These are phyloP conservation scores for Unio delphinus DNA, from an alignment of 2,888 invertebrate species.

Conservation along the genomic window DNA sequence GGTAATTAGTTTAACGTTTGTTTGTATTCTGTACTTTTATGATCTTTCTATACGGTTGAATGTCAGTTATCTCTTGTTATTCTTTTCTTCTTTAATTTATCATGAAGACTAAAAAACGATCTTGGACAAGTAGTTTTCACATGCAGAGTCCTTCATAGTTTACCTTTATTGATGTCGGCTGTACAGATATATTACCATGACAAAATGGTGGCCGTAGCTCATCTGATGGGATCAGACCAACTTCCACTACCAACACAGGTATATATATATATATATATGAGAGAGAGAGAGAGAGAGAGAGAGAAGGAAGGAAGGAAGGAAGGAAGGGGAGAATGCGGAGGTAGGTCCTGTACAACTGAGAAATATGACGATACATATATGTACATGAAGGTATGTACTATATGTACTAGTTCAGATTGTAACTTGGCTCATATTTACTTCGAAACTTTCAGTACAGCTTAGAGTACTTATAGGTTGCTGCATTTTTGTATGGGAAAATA, in stretches of 20 bases:
- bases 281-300: too few species aligned
- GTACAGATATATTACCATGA: conserved; percentile 72
- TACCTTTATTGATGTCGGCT: conserved; percentile 71
- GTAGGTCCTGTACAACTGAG: too few species aligned
- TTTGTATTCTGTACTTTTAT: background rate
- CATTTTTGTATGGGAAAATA: too few species aligned
- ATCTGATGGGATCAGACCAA: conserved; percentile 73
- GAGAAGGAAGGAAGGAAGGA: too few species aligned
- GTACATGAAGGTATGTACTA: too few species aligned
- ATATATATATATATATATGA: conserved; percentile 1
- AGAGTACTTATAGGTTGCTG: too few species aligned
- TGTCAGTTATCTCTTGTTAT: background rate
- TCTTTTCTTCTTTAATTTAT: background rate
- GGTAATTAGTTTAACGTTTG: background rate
- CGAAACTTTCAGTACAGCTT: too few species aligned
- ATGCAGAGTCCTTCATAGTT: conserved; percentile 72
- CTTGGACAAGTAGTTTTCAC: conserved; percentile 66
- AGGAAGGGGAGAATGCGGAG: too few species aligned
- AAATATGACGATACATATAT: too few species aligned
- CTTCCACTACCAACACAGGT: conserved; percentile 68
- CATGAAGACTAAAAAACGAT: conserved; percentile 63
- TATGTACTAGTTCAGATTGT: too few species aligned
- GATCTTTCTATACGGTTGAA: background rate
- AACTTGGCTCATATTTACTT: too few species aligned
- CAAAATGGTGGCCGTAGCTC: conserved; percentile 71